Percentiles rank a stretch among this genome's conserved stretches.
These are phyloP conservation scores for Peromyscus melanophrys DNA, from an alignment of 2,797 vertebrate genomes.

Conservation along the genomic window DNA sequence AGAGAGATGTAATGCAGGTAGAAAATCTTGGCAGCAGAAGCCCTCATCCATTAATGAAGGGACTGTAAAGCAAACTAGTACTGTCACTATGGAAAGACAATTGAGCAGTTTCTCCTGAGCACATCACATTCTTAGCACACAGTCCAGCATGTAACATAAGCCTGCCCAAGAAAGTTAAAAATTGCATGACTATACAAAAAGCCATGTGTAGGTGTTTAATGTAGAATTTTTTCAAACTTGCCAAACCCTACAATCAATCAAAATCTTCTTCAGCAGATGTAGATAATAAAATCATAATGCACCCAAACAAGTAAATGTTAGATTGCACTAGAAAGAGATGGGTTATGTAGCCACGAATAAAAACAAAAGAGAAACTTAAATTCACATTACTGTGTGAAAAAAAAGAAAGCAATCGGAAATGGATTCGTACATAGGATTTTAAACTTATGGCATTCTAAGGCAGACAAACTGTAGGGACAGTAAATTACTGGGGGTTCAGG, in stretches of 20 bases:
- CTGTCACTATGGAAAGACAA: not conserved
- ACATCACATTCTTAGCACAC: not conserved
- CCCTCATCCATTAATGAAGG: too few species aligned
- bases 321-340: not conserved
- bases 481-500: not conserved
- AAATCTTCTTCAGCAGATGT: not conserved
- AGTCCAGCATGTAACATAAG: not conserved
- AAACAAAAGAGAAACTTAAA: not conserved
- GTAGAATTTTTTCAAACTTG: not conserved
- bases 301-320: not conserved
- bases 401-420: not conserved
- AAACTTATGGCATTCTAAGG: not conserved
- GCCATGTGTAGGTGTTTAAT: not conserved
- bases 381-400: not conserved
- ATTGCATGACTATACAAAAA: not conserved
- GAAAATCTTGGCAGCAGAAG: not conserved
- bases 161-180: not conserved
- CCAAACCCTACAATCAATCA: not conserved
- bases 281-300: not conserved
- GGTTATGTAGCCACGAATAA: not conserved
- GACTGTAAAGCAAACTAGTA: not conserved
- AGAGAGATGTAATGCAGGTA: not conserved
- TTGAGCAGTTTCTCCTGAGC: not conserved
- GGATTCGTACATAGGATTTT: not conserved
- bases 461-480: not conserved